A percentile compares a stretch with the other conserved stretches of the same genome.
phyloP scores from a whole-genome alignment of 1,140 invertebrate species.

The Mylabris phalerata region DNA sequence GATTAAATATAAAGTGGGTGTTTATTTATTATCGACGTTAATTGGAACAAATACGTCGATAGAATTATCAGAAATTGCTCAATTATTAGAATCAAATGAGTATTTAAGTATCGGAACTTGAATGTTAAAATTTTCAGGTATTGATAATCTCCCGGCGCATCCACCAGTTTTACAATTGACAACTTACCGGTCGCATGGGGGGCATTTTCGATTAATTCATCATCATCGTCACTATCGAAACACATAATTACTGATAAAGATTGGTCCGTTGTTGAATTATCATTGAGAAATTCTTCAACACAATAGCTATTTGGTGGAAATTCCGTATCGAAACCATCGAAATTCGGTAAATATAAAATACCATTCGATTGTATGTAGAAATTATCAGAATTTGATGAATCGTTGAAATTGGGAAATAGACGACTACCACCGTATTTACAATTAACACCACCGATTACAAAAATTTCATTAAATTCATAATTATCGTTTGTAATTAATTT shows the following conservation, averaged over 20 bases:
- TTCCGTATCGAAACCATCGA: not conserved
- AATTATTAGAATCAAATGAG: no score
- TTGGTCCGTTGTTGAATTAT: not conserved
- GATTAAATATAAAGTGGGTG: no score
- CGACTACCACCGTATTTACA: not conserved
- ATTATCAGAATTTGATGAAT: not conserved
- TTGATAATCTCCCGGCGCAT: not conserved
- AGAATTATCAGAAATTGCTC: no score
- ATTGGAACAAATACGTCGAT: no score
- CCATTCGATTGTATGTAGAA: conserved; percentile 1
- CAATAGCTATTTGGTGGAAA: not conserved
- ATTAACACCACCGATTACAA: not conserved
- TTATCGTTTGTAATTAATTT: not conserved
- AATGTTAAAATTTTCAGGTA: no score
- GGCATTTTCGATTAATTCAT: no score
- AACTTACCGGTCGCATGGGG: not conserved
- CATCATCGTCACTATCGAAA: not conserved
- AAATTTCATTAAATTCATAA: not conserved
- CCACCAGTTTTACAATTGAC: not conserved
- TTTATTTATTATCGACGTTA: no score
- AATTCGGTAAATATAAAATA: not conserved
- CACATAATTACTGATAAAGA: not conserved
- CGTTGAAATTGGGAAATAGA: not conserved
- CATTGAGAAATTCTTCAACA: conserved; percentile 1
- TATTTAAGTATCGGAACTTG: no score